A percentile compares a stretch with the other conserved stretches of the same genome.
These are phyloP conservation scores for Cryptosula pallasiana DNA, from an alignment of 2,888 invertebrate genomes.

Conservation along the genomic window DNA sequence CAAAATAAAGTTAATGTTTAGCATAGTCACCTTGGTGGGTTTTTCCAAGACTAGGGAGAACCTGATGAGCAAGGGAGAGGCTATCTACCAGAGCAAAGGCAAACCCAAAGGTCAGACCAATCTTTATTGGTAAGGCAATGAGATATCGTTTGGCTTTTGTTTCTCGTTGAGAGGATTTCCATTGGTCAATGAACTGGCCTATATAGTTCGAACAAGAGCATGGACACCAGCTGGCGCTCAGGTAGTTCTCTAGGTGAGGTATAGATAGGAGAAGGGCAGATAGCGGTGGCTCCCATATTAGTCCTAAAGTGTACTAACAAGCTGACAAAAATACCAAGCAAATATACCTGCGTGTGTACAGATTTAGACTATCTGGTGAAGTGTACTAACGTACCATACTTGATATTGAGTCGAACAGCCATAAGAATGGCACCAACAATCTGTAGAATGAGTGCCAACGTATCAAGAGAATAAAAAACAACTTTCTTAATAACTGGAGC, in stretches of 20 bases:
- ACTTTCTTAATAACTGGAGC: background rate
- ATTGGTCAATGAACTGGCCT: background rate
- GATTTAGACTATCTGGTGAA: too few relatives aligned
- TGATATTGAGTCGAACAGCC: background rate
- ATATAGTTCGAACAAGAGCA: background rate
- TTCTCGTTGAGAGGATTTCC: background rate
- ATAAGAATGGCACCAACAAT: background rate
- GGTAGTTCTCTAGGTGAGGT: background rate
- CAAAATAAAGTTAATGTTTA: too few relatives aligned
- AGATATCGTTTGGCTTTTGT: background rate
- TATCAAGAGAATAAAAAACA: background rate
- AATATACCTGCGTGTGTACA: too few relatives aligned
- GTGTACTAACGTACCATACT: constrained; percentile 11
- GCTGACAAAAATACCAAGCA: too few relatives aligned
- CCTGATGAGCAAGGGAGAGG: background rate
- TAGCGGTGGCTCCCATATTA: background rate
- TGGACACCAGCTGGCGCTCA: background rate
- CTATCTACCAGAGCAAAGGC: constrained; percentile 7
- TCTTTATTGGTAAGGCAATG: background rate
- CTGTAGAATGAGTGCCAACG: constrained; percentile 5
- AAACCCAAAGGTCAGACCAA: constrained; percentile 14
- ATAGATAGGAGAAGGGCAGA: background rate
- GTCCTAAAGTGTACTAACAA: too few relatives aligned
- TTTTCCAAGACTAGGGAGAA: background rate
- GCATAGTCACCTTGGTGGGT: background rate